Percentiles rank a stretch among this genome's conserved stretches.
Conservation (phyloP, 2,797 vertebrate species). For the Valencia hispanica region DNA sequence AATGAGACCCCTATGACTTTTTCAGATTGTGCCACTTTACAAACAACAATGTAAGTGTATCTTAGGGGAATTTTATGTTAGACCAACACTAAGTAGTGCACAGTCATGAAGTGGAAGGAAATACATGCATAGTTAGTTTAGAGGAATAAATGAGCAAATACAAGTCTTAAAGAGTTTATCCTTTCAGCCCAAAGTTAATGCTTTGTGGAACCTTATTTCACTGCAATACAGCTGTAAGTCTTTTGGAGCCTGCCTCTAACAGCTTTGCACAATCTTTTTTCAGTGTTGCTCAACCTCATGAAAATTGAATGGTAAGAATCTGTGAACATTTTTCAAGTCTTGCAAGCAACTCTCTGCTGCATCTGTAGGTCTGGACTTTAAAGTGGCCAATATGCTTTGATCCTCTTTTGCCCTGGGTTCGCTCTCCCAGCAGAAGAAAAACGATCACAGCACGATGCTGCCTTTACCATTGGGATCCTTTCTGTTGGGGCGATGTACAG, state of each 20-base stretch:
- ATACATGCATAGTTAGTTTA: background rate
- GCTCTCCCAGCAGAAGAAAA: background rate
- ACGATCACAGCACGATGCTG: background rate
- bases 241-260: background rate
- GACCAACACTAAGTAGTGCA: background rate
- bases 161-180: background rate
- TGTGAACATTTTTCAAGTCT: background rate
- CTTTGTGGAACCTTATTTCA: background rate
- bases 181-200: background rate
- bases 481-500: background rate
- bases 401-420: background rate
- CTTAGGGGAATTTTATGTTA: background rate
- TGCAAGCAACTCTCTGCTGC: background rate
- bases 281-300: background rate
- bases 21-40: background rate
- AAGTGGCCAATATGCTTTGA: background rate
- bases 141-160: background rate
- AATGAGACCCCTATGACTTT: background rate
- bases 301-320: background rate
- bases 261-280: background rate
- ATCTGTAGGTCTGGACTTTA: background rate
- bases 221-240: background rate
- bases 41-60: background rate
- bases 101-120: background rate
- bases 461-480: background rate